phyloP scores from a whole-genome alignment of 2,113 vertebrate species.

The Macrotis lagotis region DNA sequence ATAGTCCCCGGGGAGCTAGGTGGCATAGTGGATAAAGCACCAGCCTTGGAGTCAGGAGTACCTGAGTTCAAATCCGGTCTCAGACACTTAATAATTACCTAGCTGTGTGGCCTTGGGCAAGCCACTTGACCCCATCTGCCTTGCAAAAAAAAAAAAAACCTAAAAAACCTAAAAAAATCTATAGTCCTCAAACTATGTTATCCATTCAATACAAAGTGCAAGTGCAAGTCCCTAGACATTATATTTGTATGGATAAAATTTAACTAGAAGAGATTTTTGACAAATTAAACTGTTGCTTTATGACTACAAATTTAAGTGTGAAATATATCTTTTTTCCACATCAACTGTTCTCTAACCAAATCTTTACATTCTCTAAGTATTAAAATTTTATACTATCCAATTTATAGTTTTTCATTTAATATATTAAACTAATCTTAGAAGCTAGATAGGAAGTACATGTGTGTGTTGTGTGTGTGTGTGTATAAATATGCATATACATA shows the following conservation, averaged over 20 bases:
- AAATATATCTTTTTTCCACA: background rate
- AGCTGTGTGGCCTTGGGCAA: no score
- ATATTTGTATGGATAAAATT: background rate
- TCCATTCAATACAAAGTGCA: background rate
- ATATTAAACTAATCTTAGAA: background rate
- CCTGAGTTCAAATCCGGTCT: no score
- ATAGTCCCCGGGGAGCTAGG: background rate
- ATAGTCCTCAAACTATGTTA: background rate
- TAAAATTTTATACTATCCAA: background rate
- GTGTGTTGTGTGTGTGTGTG: no score
- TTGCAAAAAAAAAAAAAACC: no score
- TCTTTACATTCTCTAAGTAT: background rate
- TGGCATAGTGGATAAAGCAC: no score
- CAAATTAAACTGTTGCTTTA: background rate
- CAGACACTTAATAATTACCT: no score
- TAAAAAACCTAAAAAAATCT: no score
- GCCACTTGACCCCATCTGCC: no score
- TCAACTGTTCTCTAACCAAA: background rate
- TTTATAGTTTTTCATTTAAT: background rate
- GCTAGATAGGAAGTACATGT: accelerated
- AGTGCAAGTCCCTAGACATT: background rate
- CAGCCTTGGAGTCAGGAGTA: no score
- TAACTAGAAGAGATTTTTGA: background rate
- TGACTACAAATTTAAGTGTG: background rate
- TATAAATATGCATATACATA: no score